These are phyloP conservation scores for Apostichopus japonicus DNA, from an alignment of 35 echinoderm and acorn worm genomes.

Conservation along the genomic window DNA sequence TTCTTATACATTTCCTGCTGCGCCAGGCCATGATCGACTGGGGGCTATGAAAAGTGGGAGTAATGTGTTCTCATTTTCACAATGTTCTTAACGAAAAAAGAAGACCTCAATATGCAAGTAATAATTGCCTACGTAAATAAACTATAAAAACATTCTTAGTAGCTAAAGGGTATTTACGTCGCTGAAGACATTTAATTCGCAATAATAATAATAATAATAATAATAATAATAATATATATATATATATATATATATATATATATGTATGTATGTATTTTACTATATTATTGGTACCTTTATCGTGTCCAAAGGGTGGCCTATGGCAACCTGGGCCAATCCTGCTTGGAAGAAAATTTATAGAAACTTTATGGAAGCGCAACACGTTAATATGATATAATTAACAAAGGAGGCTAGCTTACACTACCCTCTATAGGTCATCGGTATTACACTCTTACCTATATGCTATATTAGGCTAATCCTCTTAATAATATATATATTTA, in stretches of 20 bases:
- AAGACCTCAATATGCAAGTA: neutral
- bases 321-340: constrained; percentile 15
- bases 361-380: too few species aligned
- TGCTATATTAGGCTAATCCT: too few species aligned
- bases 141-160: neutral
- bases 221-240: too few species aligned
- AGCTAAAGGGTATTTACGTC: neutral
- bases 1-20: neutral
- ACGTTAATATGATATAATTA: too few species aligned
- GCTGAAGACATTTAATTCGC: neutral
- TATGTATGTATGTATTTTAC: too few species aligned
- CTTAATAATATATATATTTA: too few species aligned
- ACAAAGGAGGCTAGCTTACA: too few species aligned
- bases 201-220: neutral
- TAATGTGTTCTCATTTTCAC: too few species aligned
- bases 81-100: too few species aligned
- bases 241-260: too few species aligned
- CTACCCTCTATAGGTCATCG: too few species aligned
- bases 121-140: neutral
- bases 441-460: too few species aligned
- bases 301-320: constrained; percentile 27
- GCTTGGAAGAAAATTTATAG: neutral
- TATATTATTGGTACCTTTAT: neutral
- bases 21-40: neutral
- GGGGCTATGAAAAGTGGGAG: neutral